Base-by-base conservation (phyloP, 2,797 vertebrate genomes). In the Loriculus beryllinus region DNA sequence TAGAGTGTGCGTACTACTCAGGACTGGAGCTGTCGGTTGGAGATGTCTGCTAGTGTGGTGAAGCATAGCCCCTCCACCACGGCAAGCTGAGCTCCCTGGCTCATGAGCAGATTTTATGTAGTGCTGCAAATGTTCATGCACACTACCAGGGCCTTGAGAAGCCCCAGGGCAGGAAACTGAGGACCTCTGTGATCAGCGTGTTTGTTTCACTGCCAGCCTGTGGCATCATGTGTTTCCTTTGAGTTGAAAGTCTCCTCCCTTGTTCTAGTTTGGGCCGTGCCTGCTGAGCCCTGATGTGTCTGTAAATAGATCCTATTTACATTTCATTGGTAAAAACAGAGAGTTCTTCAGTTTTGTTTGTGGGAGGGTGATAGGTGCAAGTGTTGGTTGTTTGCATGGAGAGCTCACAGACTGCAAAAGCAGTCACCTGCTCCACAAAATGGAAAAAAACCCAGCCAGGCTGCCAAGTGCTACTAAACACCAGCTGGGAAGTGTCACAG, bases 391-490 rank as follows among this genome's bases (percentile, higher is more conserved):
- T 94, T 92, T 86, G 89, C 76, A 52, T 1, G 67, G 85, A 87
- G 57, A 74, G 78, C 91, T 92, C 76, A 91, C 45, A 87, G 62
- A 37, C 82, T 51, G 79, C 62, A 78, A 79, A 93, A 94, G 62
- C 45, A 47, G 82, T 94, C 94, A 95, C 91, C 87, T 92, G 85
- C 70, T 92, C 45, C 37, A 68, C 69, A 83, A 91, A 87, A 93
- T 0, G 1, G 9, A 14, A 42, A 74, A 65, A 64, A 86, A 56
- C 31, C 17, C 18, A 1, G 2, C 62, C 62, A 71, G 78, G 33
- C 86, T 96, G 88, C 86, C 88, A 96, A 92, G 49, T 79, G 70
- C 64, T 93, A 33, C 83, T 82, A 47, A 93, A 86, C 67, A 88
- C 90, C 92, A 95, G 78, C 93, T 95, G 93, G 47, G 64, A 79